These are phyloP conservation scores for Pyrgus malvae DNA, from an alignment of 2,888 invertebrate genomes.

Conservation along the genomic window DNA sequence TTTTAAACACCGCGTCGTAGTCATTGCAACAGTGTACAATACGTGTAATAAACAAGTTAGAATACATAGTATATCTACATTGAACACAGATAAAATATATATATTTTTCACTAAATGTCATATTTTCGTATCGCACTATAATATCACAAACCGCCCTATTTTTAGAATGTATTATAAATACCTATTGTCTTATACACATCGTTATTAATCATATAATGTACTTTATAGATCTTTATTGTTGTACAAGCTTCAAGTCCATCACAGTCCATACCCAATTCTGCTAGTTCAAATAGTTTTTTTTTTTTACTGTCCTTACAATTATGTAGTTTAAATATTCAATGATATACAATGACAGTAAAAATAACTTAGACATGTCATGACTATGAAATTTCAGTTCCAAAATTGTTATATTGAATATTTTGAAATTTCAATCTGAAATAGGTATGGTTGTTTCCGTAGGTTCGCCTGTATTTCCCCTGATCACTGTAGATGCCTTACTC, in stretches of 20 bases:
- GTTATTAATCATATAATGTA: conserved; percentile 7
- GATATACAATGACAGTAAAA: too few species aligned
- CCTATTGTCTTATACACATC: conserved; percentile 15
- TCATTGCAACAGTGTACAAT: conserved; percentile 39
- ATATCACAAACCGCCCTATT: conserved; percentile 70
- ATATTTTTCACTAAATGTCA: conserved; percentile 57
- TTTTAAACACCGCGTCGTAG: conserved; percentile 35
- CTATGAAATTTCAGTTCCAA: too few species aligned
- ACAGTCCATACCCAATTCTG: conserved; percentile 8
- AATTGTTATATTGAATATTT: neutral
- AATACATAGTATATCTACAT: conserved; percentile 38
- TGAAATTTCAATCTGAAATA: neutral
- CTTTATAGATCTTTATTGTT: conserved; percentile 4
- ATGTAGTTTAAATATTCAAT: too few species aligned
- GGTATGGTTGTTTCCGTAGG: conserved; percentile 21
- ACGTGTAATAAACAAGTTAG: conserved; percentile 22
- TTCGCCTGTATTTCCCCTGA: conserved; percentile 50
- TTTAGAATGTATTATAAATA: conserved; percentile 61
- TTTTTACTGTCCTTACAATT: conserved; percentile 12
- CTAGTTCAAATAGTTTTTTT: conserved; percentile 3
- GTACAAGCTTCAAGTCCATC: conserved; percentile 5
- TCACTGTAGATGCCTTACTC: conserved; percentile 93
- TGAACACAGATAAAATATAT: conserved; percentile 54
- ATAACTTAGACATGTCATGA: neutral
- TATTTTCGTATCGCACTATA: conserved; percentile 74